A percentile compares a stretch with the other conserved stretches of the same genome.
Evolutionary conservation across 2,113 vertebrate species (phyloP).

Genomic region (Myrmecobius fasciatus): DNA sequence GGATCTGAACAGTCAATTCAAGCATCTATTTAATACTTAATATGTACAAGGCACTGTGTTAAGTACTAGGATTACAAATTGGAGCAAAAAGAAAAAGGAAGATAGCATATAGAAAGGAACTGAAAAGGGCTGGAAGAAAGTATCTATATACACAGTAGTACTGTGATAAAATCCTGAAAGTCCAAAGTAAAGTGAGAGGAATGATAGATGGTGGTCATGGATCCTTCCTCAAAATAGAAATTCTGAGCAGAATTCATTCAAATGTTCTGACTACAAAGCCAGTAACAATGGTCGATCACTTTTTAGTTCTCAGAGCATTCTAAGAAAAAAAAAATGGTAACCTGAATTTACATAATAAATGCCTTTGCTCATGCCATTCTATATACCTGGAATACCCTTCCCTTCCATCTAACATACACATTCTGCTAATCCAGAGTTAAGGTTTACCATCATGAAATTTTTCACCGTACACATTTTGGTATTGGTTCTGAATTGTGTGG

Average conservation of each 20-base stretch:
- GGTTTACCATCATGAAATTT: neutral
- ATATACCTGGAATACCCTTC: neutral
- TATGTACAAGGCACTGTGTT: neutral
- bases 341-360: neutral
- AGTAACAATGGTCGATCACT: neutral
- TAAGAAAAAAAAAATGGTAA: neutral
- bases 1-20: neutral
- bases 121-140: neutral
- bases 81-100: neutral
- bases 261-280: neutral
- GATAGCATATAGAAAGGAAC: neutral
- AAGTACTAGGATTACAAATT: neutral
- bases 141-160: neutral
- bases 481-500: neutral
- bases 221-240: neutral
- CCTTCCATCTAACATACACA: neutral
- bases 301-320: neutral
- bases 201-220: neutral
- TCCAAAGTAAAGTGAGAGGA: neutral
- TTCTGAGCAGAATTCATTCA: neutral
- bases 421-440: neutral
- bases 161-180: neutral
- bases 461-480: neutral
- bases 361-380: neutral
- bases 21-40: neutral